Conservation (phyloP, 2,888 invertebrate genomes). For the Drosophila mercatorum region DNA sequence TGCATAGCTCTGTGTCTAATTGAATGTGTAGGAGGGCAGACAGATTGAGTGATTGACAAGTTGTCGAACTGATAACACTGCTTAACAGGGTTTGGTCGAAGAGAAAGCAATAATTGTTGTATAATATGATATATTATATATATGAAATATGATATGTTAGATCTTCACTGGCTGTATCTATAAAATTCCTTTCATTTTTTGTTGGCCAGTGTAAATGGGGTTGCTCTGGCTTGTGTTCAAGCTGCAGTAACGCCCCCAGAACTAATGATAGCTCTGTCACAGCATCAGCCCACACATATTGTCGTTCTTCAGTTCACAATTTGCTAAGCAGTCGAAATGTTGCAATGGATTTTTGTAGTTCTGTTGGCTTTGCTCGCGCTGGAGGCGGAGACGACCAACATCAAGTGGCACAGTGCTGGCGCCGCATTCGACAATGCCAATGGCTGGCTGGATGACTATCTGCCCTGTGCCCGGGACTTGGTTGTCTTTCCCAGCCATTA, state of each 20-base stretch:
- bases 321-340: conserved; percentile 43
- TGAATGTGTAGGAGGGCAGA: neutral
- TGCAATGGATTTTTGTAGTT: conserved; percentile 19
- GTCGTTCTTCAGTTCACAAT: conserved; percentile 19
- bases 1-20: neutral
- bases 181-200: neutral
- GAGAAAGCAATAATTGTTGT: no score
- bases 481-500: conserved; percentile 81
- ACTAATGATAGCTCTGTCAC: neutral
- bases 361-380: conserved; percentile 30
- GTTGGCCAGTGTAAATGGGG: neutral
- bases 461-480: conserved; percentile 80
- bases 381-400: conserved; percentile 51
- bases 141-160: no score
- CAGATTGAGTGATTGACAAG: neutral
- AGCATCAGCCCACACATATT: conserved; percentile 7
- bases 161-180: no score
- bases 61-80: no score
- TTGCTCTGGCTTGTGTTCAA: neutral
- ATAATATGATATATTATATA: no score
- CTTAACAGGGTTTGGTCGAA: no score
- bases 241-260: conserved; percentile 56
- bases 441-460: conserved; percentile 74
- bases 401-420: conserved; percentile 74
- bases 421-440: conserved; percentile 67